These are phyloP conservation scores for Temnothorax ravouxi DNA, from an alignment of 2,888 invertebrate species.

Conservation along the genomic window DNA sequence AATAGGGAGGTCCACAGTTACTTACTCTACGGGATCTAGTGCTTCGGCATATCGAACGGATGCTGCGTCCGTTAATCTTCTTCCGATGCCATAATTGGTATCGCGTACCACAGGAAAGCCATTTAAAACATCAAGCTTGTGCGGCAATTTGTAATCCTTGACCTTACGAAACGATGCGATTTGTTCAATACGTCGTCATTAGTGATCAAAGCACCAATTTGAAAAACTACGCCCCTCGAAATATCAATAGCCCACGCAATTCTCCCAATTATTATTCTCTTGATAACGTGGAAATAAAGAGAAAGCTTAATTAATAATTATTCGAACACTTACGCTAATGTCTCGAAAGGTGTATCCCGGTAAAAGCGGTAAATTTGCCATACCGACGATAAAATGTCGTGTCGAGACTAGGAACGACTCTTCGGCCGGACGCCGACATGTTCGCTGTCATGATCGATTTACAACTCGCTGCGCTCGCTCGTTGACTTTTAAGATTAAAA, in stretches of 20 bases:
- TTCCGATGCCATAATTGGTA: slow-evolving; percentile 86
- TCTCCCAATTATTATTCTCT: not conserved
- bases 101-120: slow-evolving; percentile 90
- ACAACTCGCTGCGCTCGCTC: not conserved
- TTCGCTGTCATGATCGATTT: not conserved
- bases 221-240: not conserved
- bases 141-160: slow-evolving; percentile 81
- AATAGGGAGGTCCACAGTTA: slow-evolving; percentile 27
- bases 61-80: slow-evolving; percentile 76
- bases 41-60: slow-evolving; percentile 74
- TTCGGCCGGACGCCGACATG: not conserved
- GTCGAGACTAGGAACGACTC: not conserved
- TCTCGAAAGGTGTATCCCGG: slow-evolving; percentile 91
- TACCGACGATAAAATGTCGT: slow-evolving; percentile 35
- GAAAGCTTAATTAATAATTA: not conserved
- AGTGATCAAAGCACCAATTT: not conserved
- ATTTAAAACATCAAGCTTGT: slow-evolving; percentile 90
- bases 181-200: slow-evolving; percentile 11
- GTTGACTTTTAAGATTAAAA: slow-evolving; percentile 1
- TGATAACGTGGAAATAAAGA: not conserved
- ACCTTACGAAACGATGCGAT: slow-evolving; percentile 71
- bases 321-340: slow-evolving; percentile 86
- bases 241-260: slow-evolving; percentile 15
- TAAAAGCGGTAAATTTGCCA: slow-evolving; percentile 90
- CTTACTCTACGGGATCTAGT: slow-evolving; percentile 70